Percentiles rank a stretch among this genome's conserved stretches.
Conservation (phyloP, 2,888 invertebrate genomes). For the Minunthozetes semirufus region DNA sequence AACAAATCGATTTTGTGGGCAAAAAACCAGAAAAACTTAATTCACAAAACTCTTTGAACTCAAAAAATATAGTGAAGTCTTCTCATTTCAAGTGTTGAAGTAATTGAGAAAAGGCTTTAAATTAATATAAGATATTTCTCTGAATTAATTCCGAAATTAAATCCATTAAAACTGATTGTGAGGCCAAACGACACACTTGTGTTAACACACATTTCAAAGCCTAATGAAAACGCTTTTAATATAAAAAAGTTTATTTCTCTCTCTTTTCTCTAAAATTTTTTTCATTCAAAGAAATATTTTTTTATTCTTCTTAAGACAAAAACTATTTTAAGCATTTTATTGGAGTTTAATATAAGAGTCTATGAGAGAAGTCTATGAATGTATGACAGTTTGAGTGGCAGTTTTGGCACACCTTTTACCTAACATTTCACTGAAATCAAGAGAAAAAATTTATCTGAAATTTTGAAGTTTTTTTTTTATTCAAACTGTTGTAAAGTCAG, state of each 20-base stretch:
- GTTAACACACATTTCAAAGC: neutral
- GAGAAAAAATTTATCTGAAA: too few species aligned
- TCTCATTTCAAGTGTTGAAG: too few species aligned
- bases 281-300: neutral
- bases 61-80: too few species aligned
- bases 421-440: neutral
- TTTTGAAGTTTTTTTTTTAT: too few species aligned
- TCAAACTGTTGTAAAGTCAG: neutral
- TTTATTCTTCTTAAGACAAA: neutral
- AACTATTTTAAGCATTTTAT: neutral
- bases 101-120: too few species aligned
- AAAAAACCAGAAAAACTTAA: too few species aligned
- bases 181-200: neutral
- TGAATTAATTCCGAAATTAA: neutral
- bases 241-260: neutral
- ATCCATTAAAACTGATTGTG: neutral
- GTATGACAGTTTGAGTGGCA: constrained; percentile 9
- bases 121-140: too few species aligned
- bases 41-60: too few species aligned
- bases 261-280: too few species aligned
- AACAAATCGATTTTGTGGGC: too few species aligned
- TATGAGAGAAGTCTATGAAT: neutral
- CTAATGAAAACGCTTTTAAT: neutral
- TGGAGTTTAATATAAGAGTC: neutral
- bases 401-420: constrained; percentile 8